Percentiles rank a stretch among this genome's conserved stretches.
These are phyloP conservation scores for Pemphredon lugubris DNA, from an alignment of 2,888 invertebrate genomes.

Conservation along the genomic window DNA sequence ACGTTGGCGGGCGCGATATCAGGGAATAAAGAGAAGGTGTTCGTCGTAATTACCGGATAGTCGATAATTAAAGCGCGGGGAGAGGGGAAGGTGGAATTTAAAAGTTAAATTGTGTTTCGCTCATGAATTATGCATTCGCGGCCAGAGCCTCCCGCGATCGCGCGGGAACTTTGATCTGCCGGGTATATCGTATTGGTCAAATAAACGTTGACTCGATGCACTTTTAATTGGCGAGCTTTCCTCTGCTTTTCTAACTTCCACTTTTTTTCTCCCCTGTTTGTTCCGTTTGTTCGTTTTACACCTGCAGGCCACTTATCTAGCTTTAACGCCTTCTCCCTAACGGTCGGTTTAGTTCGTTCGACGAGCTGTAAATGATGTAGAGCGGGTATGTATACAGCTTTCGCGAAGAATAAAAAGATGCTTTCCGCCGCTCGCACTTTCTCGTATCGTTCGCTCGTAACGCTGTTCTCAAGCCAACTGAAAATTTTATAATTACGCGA, in stretches of 20 bases:
- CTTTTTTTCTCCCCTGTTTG: background rate
- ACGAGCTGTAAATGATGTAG: too few relatives aligned
- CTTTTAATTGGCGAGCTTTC: constrained; percentile 50
- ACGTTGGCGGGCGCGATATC: constrained; percentile 37
- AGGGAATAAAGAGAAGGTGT: constrained; percentile 61
- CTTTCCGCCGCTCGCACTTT: too few relatives aligned
- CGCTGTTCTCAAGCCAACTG: too few relatives aligned
- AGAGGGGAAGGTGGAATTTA: constrained; percentile 60
- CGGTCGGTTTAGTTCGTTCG: too few relatives aligned
- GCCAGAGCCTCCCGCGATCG: constrained; percentile 48
- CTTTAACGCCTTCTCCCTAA: background rate
- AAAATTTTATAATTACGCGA: too few relatives aligned
- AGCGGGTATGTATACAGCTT: too few relatives aligned
- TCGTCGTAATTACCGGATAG: constrained; percentile 66
- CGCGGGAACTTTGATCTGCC: constrained; percentile 58
- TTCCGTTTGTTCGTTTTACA: background rate
- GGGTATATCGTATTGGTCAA: constrained; percentile 45
- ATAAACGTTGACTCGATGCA: constrained; percentile 48
- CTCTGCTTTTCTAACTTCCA: background rate
- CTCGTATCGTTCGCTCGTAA: too few relatives aligned
- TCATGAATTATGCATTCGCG: constrained; percentile 69
- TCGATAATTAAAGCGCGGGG: constrained; percentile 68
- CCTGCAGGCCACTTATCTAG: background rate
- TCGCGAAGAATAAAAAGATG: too few relatives aligned
- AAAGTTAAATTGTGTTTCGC: constrained; percentile 72